These are phyloP conservation scores for Probosciger aterrimus DNA, from an alignment of 2,113 vertebrate species.

Conservation along the genomic window DNA sequence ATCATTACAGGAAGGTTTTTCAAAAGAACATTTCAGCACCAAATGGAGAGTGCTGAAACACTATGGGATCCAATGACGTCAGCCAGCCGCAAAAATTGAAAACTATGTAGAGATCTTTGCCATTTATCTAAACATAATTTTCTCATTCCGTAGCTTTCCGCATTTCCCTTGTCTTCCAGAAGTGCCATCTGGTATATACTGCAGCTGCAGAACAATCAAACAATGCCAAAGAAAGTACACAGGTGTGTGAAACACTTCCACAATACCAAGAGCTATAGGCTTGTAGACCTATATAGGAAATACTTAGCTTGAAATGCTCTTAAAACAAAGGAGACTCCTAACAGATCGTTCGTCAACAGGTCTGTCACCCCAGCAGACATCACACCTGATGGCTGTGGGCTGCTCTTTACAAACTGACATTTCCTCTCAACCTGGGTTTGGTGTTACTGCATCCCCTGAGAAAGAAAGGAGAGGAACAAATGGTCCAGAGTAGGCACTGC, in stretches of 20 bases:
- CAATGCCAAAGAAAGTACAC: not conserved
- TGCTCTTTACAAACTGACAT: not conserved
- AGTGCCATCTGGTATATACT: not conserved
- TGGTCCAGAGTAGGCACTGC: not conserved
- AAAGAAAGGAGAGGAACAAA: not conserved
- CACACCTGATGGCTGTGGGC: not conserved
- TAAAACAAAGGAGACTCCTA: not conserved
- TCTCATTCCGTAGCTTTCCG: not conserved
- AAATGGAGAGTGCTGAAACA: not conserved
- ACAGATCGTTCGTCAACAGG: fast-evolving
- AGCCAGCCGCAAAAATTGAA: not conserved
- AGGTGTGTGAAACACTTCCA: not conserved
- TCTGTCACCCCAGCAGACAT: not conserved
- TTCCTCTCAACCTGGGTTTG: not conserved
- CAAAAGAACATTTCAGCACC: not conserved
- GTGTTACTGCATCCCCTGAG: not conserved
- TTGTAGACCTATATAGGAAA: not conserved
- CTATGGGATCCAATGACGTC: not conserved
- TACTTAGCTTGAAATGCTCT: not conserved
- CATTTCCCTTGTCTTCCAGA: not conserved
- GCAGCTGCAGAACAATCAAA: not conserved
- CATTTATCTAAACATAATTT: not conserved
- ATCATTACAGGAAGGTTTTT: not conserved
- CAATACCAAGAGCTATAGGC: not conserved
- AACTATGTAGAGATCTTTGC: not conserved